Base-by-base conservation (phyloP, 2,888 invertebrate species). In the Drosophila mercatorum region DNA sequence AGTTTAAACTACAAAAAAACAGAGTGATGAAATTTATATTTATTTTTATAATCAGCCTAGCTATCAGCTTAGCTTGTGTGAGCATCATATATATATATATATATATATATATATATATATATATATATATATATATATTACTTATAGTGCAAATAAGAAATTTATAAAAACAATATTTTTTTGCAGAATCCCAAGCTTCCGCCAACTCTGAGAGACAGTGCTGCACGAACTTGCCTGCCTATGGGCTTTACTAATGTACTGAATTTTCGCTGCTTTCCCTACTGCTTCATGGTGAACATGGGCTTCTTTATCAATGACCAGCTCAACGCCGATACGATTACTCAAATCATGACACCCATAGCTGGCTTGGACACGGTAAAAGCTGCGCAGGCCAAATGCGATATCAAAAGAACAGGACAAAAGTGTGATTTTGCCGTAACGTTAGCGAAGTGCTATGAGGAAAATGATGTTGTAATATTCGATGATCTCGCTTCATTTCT, bases 361-460 rank as follows among this genome's bases (percentile, higher is more conserved):
- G 36, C 22, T 8, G 36, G 52, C 22, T 4, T 52, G 6, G 6
- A 52, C 10, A 36, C 14, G 3, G 49, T 51, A 3, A 51, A 51
- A 6, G 49, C 49, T 2, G 49, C 49, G 3, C 49, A 17, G 17
- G 34, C 11, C 31, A 51, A 49, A n/a, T 49, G 49, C 49, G 31
- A 49, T 31, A n/a, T 1, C 5, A 0, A 2, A 6, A 14, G n/a
- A 17, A 11, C 17, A 10, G 17, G 0, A 31, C 2, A 2, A 0
- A 49, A 31, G 34, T 51, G 49, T 17, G 49, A 51, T 34, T 51
- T 51, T 51, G 49, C 17, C 11, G 0, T 34, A 1, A 31, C 0
- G 5, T 51, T 51, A 11, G 31, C 11, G n/a, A 51, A 51, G 49
- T 51, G 49, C 34, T 51, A 51, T 17, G 49, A 51, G 34, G n/a